Evolutionary conservation across 2,888 invertebrate genomes (phyloP), one percentile per base, ranked within the genome.

Genomic region (Willowsia nigromaculata): DNA sequence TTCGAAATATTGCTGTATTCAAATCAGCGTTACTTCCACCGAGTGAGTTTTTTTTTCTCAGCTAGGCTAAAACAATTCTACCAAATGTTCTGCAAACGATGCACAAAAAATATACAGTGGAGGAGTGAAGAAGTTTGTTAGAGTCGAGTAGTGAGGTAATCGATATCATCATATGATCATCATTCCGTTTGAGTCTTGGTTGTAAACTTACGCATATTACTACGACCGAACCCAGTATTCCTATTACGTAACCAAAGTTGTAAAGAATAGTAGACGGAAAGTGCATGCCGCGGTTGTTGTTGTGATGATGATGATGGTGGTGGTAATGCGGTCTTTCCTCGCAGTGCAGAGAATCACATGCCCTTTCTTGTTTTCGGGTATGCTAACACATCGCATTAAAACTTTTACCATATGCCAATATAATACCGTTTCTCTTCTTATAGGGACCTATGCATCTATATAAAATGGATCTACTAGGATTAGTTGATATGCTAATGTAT

Each of bases 121-220:
- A 71, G 71, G 15, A 30, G 47, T 65, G 59, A 68, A 53, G 33
- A 53, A n/a, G 33, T 33, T 80, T 25, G 25, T 37, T 59, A 47
- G 43, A 25, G 71, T 3, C 11, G 62, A 25, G n/a, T n/a, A 59
- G 80, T 82, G 33, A 74, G 84, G 84, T 84, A 84, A 84, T 84
- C 84, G 84, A 84, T 84, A 82, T 33, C 22, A 59, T 15, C 76
- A 30, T 76, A 78, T 56, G 18, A 53, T 78, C 11, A 22, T 78
- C 33, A 53, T 56, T 37, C 13, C 18, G 37, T 37, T 80, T 80
- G 25, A 40, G 25, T 40, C 56, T 33, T 74, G 71, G 59, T 80
- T 25, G 80, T 80, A 80, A 80, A 80, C 80, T 80, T 80, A 80
- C 80, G 80, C 80, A 80, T 25, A 40, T 18, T 59, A 80, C 33